Percentiles rank a stretch among this genome's conserved stretches.
These are phyloP conservation scores for Listronotus oregonensis DNA, from an alignment of 1,140 invertebrate species.

Conservation along the genomic window DNA sequence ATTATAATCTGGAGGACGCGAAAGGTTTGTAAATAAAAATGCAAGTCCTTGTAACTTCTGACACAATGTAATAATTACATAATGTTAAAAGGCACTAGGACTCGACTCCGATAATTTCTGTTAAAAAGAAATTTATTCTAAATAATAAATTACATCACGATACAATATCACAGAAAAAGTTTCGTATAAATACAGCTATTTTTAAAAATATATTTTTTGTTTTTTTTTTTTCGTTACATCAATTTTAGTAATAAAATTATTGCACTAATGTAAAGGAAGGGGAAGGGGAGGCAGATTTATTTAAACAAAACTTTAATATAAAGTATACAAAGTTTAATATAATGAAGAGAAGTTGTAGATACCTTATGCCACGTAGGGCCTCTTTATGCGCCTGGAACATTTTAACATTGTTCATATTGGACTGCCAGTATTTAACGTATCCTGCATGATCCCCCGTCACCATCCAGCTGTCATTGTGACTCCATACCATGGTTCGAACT, in stretches of 20 bases:
- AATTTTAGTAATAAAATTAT: conserved; percentile 28
- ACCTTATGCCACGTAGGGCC: conserved; percentile 97
- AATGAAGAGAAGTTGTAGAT: conserved; percentile 59
- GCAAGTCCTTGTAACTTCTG: conserved; percentile 48
- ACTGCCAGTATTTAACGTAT: conserved; percentile 99
- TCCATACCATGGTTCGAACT: conserved; percentile 99
- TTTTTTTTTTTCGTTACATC: conserved; percentile 29
- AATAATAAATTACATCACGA: conserved; percentile 47
- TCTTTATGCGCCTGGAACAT: conserved; percentile 99
- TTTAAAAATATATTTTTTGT: conserved; percentile 10
- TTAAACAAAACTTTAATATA: conserved; percentile 18
- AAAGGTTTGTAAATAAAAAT: conserved; percentile 52
- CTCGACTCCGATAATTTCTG: conserved; percentile 39
- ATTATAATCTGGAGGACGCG: conserved; percentile 9
- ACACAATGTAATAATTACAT: conserved; percentile 25
- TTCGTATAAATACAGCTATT: conserved; percentile 40
- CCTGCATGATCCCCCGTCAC: conserved; percentile 98
- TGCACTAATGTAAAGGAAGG: conserved; percentile 44
- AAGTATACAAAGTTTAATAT: conserved; percentile 38
- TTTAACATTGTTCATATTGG: conserved; percentile 99
- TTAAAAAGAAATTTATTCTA: conserved; percentile 51
- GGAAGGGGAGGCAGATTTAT: conserved; percentile 43
- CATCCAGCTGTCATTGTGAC: conserved; percentile 99
- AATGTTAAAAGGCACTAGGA: conserved; percentile 49
- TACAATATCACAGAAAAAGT: conserved; percentile 45